These are phyloP conservation scores for Fringilla coelebs DNA, from an alignment of 2,797 vertebrate genomes.

Conservation along the genomic window DNA sequence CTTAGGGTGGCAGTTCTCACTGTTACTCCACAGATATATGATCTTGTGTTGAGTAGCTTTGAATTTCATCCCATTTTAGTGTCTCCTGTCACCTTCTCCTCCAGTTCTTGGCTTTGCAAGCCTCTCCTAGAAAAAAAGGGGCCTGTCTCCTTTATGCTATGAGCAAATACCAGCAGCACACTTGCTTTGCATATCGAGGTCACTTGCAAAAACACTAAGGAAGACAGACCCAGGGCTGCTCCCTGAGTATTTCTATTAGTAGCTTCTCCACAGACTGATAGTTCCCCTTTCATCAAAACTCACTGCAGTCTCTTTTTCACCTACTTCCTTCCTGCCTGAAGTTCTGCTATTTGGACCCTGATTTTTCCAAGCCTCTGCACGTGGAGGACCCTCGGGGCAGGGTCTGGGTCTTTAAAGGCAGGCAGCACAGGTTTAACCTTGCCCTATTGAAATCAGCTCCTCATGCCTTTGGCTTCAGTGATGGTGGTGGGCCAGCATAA, in stretches of 20 bases:
- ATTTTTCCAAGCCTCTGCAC: neutral
- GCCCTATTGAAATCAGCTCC: neutral
- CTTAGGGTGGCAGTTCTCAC: neutral
- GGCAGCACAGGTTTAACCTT: neutral
- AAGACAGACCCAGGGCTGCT: neutral
- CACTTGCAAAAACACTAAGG: neutral
- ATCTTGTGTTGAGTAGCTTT: neutral
- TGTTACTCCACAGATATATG: neutral
- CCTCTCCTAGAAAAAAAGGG: neutral
- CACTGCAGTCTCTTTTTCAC: neutral
- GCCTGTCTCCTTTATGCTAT: neutral
- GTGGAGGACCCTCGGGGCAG: neutral
- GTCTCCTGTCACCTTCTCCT: neutral
- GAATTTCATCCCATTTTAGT: neutral
- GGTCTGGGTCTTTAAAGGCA: neutral
- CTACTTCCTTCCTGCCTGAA: constrained; percentile 28
- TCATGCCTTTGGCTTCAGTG: neutral
- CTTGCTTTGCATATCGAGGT: neutral
- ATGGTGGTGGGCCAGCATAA: neutral
- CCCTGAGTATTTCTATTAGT: neutral
- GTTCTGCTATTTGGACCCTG: neutral
- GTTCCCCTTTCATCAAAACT: constrained; percentile 38
- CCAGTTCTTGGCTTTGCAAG: neutral
- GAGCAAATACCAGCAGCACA: neutral
- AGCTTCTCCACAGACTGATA: neutral